Evolutionary conservation across 37 sponge, comb jelly and placozoan species (phyloP), one percentile per base, ranked within the genome.

Genomic region (Haliclona indistincta): DNA sequence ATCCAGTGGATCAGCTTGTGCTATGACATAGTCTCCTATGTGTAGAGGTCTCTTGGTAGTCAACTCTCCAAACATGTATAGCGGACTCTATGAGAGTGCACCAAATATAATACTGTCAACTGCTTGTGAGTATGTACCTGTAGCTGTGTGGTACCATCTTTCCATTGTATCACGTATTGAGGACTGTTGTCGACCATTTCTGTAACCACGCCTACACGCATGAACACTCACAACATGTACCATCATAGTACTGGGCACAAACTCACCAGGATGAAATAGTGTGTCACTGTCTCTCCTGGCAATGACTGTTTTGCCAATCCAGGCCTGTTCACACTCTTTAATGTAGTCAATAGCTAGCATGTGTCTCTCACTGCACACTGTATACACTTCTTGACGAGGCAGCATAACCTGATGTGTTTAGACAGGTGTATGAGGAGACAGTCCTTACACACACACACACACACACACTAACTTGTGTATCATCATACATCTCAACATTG

Each of bases 291-390:
- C 81, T 0, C 41, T 62, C 34, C 93, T 39, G 25, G 81, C 89
- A 5, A 92, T 60, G 2, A 84, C 77, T 3, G 71, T 68, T 39
- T 84, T 75, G 11, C 86, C 89, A 22, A 92, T 60, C 93, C 89
- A 84, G 26, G 69, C 67, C 56, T 79, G 41, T 38, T 87, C 84
- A 64, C 41, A 75, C 29, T n/a, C 51, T 54, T 42, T 23, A 29
- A 92, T 74, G 54, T 54, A 75, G 47, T 52, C 63, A 29, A 87
- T 61, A 29, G 68, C 81, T 10, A 30, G 67, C 20, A 52, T 32
- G 58, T 84, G 60, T 62, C 67, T 84, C 40, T 34, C 72, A 23
- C 28, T 6, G 1, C 76, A 22, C 39, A 83, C 20, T 26, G 53
- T 38, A 67, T 86, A 75, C 32, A 87, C 53, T 43, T 87, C 80